Base-by-base conservation (phyloP, 2,888 invertebrate species). In the Cheilosia impressa region DNA sequence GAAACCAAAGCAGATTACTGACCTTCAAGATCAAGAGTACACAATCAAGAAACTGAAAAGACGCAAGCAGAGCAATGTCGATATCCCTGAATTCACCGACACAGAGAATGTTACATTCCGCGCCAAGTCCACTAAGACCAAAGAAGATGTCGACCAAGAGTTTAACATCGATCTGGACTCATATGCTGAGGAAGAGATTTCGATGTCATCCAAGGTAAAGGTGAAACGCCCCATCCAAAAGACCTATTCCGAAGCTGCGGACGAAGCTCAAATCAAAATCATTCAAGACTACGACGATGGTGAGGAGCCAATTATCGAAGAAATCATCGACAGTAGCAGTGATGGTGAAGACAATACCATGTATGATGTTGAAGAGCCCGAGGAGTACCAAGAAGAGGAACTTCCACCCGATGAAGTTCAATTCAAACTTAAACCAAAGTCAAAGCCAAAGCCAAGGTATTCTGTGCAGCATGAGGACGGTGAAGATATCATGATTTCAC, bases 81-180 rank as follows among this genome's bases (percentile, higher is more conserved):
- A 96, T 88, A 93, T 95, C 87, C 95, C 95, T 53, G 96, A 96
- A 93, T 94, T 95, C 60, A 95, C 95, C 0, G 96, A 96, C 89
- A 94, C 95, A 10, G 96, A 96, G 93, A 96, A 94, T 88, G 96
- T 97, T 0, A 96, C 96, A 47, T 97, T 97, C 92, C 94, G 96
- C 88, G 96, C 96, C 13, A 95, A 95, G 91, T 92, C 93, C 5
- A 95, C 95, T 0, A 96, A 95, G 93, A 96, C 96, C 0, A 96
- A 96, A 91, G 97, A 97, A 93, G 96, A 97, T 89, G 96, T 97
- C 15, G 97, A 97, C 90, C 97, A 97, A 93, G 97, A 97, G 92
- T 97, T 97, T 90, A 97, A 96, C 91, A 97, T 97, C 87, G 96
- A 96, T 13, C 92, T 97, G 82, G 96, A 97, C 92, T 96, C 96